Evolutionary conservation across 2,113 vertebrate species (phyloP), one percentile per base, ranked within the genome.

Genomic region (Indicator indicator): DNA sequence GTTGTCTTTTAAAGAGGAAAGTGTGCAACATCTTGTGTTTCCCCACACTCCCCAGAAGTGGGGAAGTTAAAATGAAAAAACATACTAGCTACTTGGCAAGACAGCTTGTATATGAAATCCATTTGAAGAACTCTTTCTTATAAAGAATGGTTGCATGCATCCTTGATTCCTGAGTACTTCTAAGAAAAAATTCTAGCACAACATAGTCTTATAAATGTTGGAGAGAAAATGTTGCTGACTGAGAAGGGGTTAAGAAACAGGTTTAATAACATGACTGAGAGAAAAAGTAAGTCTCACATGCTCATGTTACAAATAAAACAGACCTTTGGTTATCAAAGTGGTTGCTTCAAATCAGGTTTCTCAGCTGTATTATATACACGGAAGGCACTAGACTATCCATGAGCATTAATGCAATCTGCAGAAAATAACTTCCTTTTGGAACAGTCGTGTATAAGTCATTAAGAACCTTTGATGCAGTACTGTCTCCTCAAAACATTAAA

Each of bases 371-470:
- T 64, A 64, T 64, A 46, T 54, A 76, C 58, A 88, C 26, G 56
- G 60, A 88, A 86, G 16, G 68, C 79, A 85, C 32, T 86, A 91
- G 85, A 93, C 64, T 86, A 60, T 73, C 93, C 54, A 24, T 44
- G 28, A 94, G 28, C 60, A 86, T 89, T 80, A 93, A 71, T 50
- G 60, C 10, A 70, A 77, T 36, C 38, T 81, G 77, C 67, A 87
- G 91, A 87, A 95, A 82, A 71, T 6, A 87, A 10, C 60, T 93
- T 94, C 90, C 89, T 92, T 71, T 76, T 94, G 60, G 80, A 87
- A 89, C 30, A 83, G 56, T 76, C 71, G 83, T 91, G 82, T 60
- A 54, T 44, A 89, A 42, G 26, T 90, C 67, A 59, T 26, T 76
- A 52, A 94, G 82, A 89, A 80, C 67, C 48, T 85, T 83, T 83